phyloP scores from a whole-genome alignment of 2,888 invertebrate genomes.

The Loripinus fragilis region DNA sequence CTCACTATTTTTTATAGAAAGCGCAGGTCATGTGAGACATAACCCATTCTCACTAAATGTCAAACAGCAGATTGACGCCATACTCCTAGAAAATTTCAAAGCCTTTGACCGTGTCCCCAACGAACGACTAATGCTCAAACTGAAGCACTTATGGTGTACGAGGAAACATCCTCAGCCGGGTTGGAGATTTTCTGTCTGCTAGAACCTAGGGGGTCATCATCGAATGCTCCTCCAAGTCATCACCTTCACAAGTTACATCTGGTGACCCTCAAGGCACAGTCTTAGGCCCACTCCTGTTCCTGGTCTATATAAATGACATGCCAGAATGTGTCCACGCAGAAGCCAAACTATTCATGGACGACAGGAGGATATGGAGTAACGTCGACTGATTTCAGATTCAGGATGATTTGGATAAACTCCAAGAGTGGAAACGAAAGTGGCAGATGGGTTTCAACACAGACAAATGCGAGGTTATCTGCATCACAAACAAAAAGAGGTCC shows the following conservation, averaged over 20 bases:
- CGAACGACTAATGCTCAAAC: neutral
- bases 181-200: too few relatives aligned
- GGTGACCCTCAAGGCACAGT: too few relatives aligned
- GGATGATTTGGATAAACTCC: slow-evolving; percentile 6
- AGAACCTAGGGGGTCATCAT: slow-evolving; percentile 5
- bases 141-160: neutral
- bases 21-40: slow-evolving; percentile 7
- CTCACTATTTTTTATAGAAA: too few relatives aligned
- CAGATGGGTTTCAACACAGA: too few relatives aligned
- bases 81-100: too few relatives aligned
- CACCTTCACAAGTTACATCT: neutral
- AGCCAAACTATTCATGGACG: too few relatives aligned
- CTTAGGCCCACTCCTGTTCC: too few relatives aligned
- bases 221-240: slow-evolving; percentile 10
- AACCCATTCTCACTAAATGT: slow-evolving; percentile 4
- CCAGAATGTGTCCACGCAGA: too few relatives aligned
- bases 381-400: neutral
- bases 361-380: slow-evolving; percentile 7
- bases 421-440: slow-evolving; percentile 10
- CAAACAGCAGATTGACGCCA: slow-evolving; percentile 3
- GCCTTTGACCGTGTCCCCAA: neutral
- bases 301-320: too few relatives aligned
- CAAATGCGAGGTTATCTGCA: too few relatives aligned
- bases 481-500: too few relatives aligned
- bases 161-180: neutral